Percentiles rank a stretch among this genome's conserved stretches.
Conservation (phyloP, 2,888 invertebrate genomes). For the Pemphredon lugubris region DNA sequence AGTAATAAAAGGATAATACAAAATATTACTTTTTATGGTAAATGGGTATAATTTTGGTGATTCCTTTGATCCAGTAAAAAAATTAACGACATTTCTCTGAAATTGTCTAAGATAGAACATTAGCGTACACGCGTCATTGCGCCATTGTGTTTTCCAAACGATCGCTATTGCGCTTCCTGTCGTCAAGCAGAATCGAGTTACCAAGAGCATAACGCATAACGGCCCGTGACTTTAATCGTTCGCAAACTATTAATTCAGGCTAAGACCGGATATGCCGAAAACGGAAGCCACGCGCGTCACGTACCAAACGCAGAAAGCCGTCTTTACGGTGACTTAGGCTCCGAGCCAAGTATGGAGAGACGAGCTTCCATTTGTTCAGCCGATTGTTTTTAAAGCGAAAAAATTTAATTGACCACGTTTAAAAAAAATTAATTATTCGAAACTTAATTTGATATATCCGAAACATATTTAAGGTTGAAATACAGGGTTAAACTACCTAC, state of each 20-base stretch:
- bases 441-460: too few relatives aligned
- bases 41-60: too few relatives aligned
- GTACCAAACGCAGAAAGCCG: slow-evolving; percentile 44
- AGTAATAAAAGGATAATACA: too few relatives aligned
- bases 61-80: too few relatives aligned
- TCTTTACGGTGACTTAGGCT: slow-evolving; percentile 2
- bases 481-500: too few relatives aligned
- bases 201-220: slow-evolving; percentile 47
- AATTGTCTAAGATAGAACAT: too few relatives aligned
- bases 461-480: too few relatives aligned
- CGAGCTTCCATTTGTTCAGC: too few relatives aligned
- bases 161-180: slow-evolving; percentile 45
- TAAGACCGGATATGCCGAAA: slow-evolving; percentile 70
- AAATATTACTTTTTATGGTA: too few relatives aligned
- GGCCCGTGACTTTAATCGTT: slow-evolving; percentile 48
- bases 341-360: slow-evolving; percentile 19
- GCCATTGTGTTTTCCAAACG: slow-evolving; percentile 27
- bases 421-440: too few relatives aligned
- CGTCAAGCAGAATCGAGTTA: slow-evolving; percentile 16
- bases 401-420: background rate
- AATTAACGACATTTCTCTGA: too few relatives aligned
- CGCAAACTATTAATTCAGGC: slow-evolving; percentile 48
- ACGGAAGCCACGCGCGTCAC: slow-evolving; percentile 70
- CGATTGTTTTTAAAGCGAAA: too few relatives aligned
- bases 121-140: slow-evolving; percentile 7